Base-by-base conservation (phyloP, 2,797 vertebrate species). In the Tokudaia muenninki region DNA sequence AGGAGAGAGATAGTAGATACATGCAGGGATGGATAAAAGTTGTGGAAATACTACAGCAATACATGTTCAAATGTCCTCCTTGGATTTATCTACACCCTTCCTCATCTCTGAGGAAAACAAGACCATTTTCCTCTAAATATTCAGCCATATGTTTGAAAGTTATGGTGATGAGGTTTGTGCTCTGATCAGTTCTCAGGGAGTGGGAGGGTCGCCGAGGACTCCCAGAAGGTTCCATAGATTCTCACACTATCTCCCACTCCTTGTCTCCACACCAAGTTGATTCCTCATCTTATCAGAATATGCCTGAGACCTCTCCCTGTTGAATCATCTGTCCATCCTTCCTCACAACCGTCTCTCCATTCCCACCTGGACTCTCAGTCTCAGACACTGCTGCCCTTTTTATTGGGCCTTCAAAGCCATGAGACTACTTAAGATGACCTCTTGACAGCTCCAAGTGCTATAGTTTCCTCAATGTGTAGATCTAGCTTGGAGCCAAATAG, bases 381-480 rank as follows among this genome's bases (percentile, higher is more conserved):
- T 1, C 77, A 65, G 34, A 87, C 12, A 52, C 3, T 0, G 34
- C 17, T 55, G 7, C 2, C 29, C 44, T 26, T 41, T 1, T 13
- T 44, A 29, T 7, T 21, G 8, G 26, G 6, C 10, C 12, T n/a
- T 17, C 22, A 12, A 31, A 37, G 11, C 8, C 50, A 4, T 3
- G 34, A 78, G 8, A 31, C 7, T 47, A 26, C 3, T 29, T 67
- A 14, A 41, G 67, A 16, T 19, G 44, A 57, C 19, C 3, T 5
- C 9, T 6, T 10, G 11, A 6, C 34, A 29, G 13, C 10, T 75
- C 29, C 52, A 0, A 1, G 0, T 13, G 22, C 21, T 63, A 0
- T 0, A 0, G 13, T 29, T 6, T 16, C 34, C 29, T 44, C 3
- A n/a, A 74, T 16, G 4, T 0, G 1, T 1, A 57, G 12, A 41